These are phyloP conservation scores for Pseudachorutes palmiensis DNA, from an alignment of 1,140 invertebrate species.

Conservation along the genomic window DNA sequence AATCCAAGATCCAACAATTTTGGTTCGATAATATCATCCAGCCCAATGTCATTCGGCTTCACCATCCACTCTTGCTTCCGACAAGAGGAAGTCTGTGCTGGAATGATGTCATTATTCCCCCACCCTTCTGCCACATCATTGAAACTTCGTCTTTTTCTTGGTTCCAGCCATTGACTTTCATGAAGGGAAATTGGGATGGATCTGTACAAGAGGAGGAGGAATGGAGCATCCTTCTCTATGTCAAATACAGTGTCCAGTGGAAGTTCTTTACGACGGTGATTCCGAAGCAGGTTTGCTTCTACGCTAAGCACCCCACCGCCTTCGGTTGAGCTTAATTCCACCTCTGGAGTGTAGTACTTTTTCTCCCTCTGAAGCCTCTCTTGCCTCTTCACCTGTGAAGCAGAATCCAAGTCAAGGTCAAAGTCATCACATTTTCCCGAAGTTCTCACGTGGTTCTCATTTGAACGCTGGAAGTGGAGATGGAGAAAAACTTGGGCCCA, in stretches of 20 bases:
- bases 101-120: not conserved
- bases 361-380: too few relatives aligned
- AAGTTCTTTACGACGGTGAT: too few relatives aligned
- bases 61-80: conserved; percentile 12
- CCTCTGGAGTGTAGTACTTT: too few relatives aligned
- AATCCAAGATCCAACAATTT: conserved; percentile 27
- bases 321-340: too few relatives aligned
- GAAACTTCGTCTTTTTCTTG: not conserved
- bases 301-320: too few relatives aligned
- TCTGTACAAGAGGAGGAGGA: conserved; percentile 7
- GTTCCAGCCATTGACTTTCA: not conserved
- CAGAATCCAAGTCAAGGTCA: too few relatives aligned
- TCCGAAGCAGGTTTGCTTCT: too few relatives aligned
- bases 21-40: conserved; percentile 19
- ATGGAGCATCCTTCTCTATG: conserved; percentile 9
- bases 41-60: conserved; percentile 14
- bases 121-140: not conserved
- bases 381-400: too few relatives aligned
- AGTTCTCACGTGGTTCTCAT: too few relatives aligned
- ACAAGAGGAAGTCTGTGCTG: conserved; percentile 6
- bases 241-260: conserved; percentile 7
- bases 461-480: too few relatives aligned
- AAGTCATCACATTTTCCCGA: too few relatives aligned
- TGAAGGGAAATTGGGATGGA: not conserved
- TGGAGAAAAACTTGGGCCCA: too few relatives aligned